Conservation (phyloP, 2,888 invertebrate genomes). For the Globia sparganii region DNA sequence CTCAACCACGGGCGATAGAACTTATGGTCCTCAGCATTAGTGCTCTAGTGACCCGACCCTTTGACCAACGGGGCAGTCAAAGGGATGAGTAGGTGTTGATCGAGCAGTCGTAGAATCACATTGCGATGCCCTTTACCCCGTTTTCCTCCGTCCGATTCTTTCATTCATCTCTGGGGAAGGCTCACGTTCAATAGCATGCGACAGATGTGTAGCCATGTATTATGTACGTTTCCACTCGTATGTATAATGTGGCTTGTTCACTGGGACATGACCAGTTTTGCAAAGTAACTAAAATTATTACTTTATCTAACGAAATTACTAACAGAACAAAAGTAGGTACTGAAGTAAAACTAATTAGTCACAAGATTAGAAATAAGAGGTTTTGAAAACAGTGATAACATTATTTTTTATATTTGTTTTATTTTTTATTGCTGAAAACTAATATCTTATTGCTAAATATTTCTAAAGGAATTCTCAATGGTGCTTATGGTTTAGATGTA, state of each 20-base stretch:
- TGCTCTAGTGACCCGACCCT: too few relatives aligned
- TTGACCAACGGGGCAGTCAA: too few relatives aligned
- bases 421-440: neutral
- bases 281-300: constrained; percentile 10
- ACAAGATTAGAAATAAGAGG: neutral
- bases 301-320: neutral
- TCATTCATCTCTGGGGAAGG: constrained; percentile 19
- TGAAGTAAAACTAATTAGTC: too few relatives aligned
- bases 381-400: neutral
- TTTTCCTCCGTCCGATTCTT: constrained; percentile 19
- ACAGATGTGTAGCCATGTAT: constrained; percentile 17
- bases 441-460: neutral
- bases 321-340: neutral
- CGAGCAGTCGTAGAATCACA: too few relatives aligned
- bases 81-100: too few relatives aligned
- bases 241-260: neutral
- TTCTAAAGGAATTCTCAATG: neutral
- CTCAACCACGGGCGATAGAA: neutral
- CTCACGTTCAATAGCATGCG: constrained; percentile 12
- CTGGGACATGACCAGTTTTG: constrained; percentile 4
- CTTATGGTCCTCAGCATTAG: neutral
- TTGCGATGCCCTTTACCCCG: neutral
- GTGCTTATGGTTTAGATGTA: neutral
- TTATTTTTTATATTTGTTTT: neutral
- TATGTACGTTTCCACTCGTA: constrained; percentile 14